Percentiles rank a stretch among this genome's conserved stretches.
These are phyloP conservation scores for Phortica magna DNA, from an alignment of 2,888 invertebrate species.

Conservation along the genomic window DNA sequence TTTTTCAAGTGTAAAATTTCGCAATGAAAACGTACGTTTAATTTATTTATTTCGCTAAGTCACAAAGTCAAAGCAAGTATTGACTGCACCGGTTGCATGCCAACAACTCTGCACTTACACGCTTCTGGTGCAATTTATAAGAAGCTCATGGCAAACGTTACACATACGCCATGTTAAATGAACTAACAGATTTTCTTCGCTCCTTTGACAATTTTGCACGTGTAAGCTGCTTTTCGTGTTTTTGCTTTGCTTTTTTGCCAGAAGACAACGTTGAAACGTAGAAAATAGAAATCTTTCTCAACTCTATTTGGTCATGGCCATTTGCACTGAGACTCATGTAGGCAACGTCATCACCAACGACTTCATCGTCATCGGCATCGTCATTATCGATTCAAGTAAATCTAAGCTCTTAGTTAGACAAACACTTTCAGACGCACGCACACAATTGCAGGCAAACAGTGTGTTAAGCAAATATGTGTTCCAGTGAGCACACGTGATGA, in stretches of 20 bases:
- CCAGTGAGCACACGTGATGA: constrained; percentile 64
- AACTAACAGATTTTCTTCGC: not conserved
- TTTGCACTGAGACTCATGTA: not conserved
- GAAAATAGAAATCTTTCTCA: constrained; percentile 39
- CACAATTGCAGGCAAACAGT: constrained; percentile 23
- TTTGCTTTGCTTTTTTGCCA: constrained; percentile 47
- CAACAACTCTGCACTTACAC: no score
- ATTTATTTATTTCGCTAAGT: no score
- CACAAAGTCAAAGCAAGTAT: no score
- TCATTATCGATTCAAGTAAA: constrained; percentile 68
- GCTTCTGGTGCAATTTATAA: not conserved
- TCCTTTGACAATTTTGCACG: not conserved
- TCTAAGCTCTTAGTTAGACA: constrained; percentile 68
- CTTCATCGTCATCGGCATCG: not conserved
- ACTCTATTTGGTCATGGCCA: constrained; percentile 71
- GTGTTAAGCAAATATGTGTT: constrained; percentile 68
- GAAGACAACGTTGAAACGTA: not conserved
- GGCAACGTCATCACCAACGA: not conserved
- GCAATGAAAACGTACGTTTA: no score
- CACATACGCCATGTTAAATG: constrained; percentile 7
- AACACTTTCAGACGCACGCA: constrained; percentile 48
- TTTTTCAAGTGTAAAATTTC: no score
- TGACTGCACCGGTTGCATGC: no score
- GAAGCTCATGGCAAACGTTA: not conserved
- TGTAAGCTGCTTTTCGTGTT: not conserved